These are phyloP conservation scores for Entomyzon cyanotis DNA, from an alignment of 2,113 vertebrate genomes.

Conservation along the genomic window DNA sequence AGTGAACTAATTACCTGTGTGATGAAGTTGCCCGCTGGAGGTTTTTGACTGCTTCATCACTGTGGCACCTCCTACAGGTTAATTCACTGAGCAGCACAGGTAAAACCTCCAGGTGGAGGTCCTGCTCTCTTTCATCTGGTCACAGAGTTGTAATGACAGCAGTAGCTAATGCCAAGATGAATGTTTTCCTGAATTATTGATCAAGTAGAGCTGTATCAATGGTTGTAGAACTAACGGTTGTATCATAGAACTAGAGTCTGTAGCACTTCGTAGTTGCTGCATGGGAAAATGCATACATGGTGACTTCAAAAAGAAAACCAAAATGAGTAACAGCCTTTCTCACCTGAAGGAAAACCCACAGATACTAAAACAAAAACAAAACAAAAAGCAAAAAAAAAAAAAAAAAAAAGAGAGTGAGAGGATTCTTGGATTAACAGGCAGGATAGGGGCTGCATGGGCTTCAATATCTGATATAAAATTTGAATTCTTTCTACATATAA, in stretches of 20 bases:
- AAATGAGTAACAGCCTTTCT: neutral
- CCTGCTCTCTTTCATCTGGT: neutral
- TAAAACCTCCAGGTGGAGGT: neutral
- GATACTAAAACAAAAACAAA: neutral
- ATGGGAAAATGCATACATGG: neutral
- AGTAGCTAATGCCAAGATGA: neutral
- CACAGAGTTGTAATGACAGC: neutral
- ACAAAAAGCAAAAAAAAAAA: neutral
- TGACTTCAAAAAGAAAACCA: neutral
- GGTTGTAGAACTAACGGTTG: neutral
- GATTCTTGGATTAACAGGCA: neutral
- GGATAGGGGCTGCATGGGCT: neutral
- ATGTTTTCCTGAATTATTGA: constrained; percentile 1
- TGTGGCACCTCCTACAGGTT: constrained; percentile 9
- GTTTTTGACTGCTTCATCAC: constrained; percentile 7
- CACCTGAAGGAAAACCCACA: neutral
- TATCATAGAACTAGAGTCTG: neutral
- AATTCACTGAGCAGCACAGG: neutral
- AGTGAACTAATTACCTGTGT: neutral
- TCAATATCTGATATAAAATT: neutral
- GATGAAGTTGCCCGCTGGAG: constrained; percentile 40
- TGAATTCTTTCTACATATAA: neutral
- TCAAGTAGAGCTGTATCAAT: neutral
- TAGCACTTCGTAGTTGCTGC: neutral
- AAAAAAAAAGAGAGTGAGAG: accelerated